A percentile compares a stretch with the other conserved stretches of the same genome.
Evolutionary conservation across 1,140 invertebrate species (phyloP).

Genomic region (Physella acuta): DNA sequence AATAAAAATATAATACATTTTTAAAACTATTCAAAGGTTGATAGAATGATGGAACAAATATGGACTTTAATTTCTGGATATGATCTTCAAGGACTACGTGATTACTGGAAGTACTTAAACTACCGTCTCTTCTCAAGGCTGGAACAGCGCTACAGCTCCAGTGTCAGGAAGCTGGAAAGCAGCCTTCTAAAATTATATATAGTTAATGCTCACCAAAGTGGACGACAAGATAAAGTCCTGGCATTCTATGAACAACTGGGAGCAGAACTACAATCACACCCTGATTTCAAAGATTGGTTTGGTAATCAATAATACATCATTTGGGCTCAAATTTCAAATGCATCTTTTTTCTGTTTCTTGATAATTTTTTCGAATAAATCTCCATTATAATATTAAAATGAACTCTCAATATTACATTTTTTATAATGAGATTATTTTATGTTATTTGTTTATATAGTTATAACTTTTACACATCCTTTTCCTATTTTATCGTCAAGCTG

Average conservation of each 20-base stretch:
- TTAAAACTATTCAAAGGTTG: constrained; percentile 66
- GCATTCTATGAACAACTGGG: constrained; percentile 90
- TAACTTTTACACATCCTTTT: too few relatives aligned
- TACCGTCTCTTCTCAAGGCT: constrained; percentile 81
- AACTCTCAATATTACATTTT: too few relatives aligned
- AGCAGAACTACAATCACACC: constrained; percentile 81
- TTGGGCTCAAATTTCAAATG: constrained; percentile 8
- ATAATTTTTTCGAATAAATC: neutral
- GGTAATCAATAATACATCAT: constrained; percentile 72
- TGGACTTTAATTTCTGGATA: constrained; percentile 75
- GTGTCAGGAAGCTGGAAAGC: constrained; percentile 84
- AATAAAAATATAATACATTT: too few relatives aligned
- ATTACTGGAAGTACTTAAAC: constrained; percentile 86
- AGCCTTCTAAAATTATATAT: constrained; percentile 87
- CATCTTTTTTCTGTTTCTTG: neutral
- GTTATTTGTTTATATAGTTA: too few relatives aligned
- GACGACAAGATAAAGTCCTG: constrained; percentile 78
- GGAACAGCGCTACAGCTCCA: constrained; percentile 78
- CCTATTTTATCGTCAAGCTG: too few relatives aligned
- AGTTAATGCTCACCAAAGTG: constrained; percentile 79
- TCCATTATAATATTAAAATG: too few relatives aligned
- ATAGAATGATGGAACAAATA: constrained; percentile 87
- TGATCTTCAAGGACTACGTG: constrained; percentile 75
- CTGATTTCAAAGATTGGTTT: constrained; percentile 97
- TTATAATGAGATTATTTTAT: too few relatives aligned